Conservation (phyloP, 1,140 invertebrate genomes). For the Zeugodacus cucurbitae region DNA sequence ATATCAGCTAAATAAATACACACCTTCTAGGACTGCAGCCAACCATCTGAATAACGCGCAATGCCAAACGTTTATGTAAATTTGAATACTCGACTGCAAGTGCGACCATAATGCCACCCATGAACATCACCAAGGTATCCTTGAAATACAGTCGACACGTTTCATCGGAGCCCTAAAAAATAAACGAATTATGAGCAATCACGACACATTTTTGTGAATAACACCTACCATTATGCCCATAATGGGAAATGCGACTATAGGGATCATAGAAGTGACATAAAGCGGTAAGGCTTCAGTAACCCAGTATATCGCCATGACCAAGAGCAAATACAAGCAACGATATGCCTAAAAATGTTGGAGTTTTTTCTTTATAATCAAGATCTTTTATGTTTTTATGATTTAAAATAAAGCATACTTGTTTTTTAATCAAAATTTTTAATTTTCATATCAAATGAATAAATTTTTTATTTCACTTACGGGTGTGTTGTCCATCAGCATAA, state of each 20-base stretch:
- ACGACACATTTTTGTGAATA: background rate
- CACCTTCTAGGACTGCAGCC: constrained; percentile 78
- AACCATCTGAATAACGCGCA: constrained; percentile 80
- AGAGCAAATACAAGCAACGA: constrained; percentile 80
- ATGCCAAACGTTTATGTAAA: constrained; percentile 84
- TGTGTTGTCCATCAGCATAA: constrained; percentile 69
- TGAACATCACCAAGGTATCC: constrained; percentile 89
- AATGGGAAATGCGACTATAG: constrained; percentile 83
- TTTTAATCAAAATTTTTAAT: too few relatives aligned
- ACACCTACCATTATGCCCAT: constrained; percentile 73
- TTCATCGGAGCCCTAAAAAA: constrained; percentile 68
- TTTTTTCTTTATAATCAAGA: background rate
- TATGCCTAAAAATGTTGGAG: constrained; percentile 67
- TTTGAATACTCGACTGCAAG: constrained; percentile 86
- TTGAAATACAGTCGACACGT: constrained; percentile 81
- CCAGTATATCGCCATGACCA: constrained; percentile 88
- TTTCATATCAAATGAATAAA: too few relatives aligned
- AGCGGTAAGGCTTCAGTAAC: constrained; percentile 84
- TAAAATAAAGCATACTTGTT: too few relatives aligned
- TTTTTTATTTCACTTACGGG: constrained; percentile 62
- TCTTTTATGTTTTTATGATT: too few relatives aligned
- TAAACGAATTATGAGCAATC: background rate
- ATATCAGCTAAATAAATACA: too few relatives aligned
- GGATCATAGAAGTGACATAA: constrained; percentile 83
- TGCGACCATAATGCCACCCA: constrained; percentile 84